phyloP scores from a whole-genome alignment of 1,140 invertebrate genomes.

The Ectropis grisescens region DNA sequence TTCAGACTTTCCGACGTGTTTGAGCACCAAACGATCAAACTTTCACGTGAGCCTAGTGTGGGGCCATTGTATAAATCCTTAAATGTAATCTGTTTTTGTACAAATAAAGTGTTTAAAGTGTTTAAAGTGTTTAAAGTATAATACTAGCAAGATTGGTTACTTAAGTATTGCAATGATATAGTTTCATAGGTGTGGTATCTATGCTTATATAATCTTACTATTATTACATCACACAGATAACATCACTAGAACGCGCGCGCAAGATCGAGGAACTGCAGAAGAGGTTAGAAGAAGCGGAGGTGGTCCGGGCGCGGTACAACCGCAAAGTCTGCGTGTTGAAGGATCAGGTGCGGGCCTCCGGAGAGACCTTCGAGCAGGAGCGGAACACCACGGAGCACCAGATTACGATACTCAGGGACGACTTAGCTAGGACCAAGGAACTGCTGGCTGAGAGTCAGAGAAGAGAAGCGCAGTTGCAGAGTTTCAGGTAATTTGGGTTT shows the following conservation, averaged over 20 bases:
- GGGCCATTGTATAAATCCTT: no score
- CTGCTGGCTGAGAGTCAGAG: slow-evolving; percentile 79
- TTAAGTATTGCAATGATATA: no score
- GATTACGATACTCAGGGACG: slow-evolving; percentile 76
- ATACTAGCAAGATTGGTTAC: no score
- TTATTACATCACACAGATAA: no score
- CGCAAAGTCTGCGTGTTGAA: slow-evolving; percentile 80
- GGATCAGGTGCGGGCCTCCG: slow-evolving; percentile 72
- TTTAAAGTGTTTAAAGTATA: no score
- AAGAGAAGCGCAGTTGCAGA: slow-evolving; percentile 80
- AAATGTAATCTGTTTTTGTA: no score
- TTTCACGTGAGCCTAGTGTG: no score
- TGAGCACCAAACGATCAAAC: no score
- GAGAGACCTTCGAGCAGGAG: slow-evolving; percentile 78
- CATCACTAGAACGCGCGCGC: slow-evolving; percentile 82
- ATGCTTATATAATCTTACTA: no score
- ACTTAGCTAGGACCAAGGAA: slow-evolving; percentile 79
- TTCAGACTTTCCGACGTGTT: no score
- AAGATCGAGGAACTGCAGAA: slow-evolving; percentile 89
- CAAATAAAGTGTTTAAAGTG: no score
- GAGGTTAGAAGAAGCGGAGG: slow-evolving; percentile 79
- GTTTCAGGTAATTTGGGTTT: slow-evolving; percentile 76
- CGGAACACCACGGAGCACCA: slow-evolving; percentile 78
- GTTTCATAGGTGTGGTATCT: no score
- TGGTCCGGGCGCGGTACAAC: slow-evolving; percentile 77